These are phyloP conservation scores for Spea hammondii DNA, from an alignment of 2,797 vertebrate species.

Conservation along the genomic window DNA sequence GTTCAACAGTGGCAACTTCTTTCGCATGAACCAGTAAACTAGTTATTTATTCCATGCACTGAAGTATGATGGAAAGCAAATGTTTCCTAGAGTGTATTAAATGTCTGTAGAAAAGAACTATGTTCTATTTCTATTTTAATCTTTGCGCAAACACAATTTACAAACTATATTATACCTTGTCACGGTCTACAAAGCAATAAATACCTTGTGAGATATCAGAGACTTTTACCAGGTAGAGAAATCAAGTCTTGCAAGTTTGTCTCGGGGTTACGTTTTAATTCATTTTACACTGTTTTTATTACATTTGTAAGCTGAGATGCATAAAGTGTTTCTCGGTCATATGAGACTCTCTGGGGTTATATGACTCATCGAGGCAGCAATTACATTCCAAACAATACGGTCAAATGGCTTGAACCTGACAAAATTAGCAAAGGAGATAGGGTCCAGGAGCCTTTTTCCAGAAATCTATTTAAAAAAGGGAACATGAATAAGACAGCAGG, in stretches of 20 bases:
- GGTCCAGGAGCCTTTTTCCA: constrained; percentile 34
- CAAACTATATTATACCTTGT: neutral
- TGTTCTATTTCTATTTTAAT: neutral
- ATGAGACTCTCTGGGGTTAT: constrained; percentile 44
- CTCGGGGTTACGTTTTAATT: constrained; percentile 56
- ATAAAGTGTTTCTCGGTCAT: constrained; percentile 55
- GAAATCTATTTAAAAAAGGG: constrained; percentile 49
- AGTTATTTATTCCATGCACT: neutral
- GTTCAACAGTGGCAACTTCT: no score
- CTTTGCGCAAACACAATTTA: constrained; percentile 6
- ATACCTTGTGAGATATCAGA: constrained; percentile 18
- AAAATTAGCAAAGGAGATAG: constrained; percentile 50
- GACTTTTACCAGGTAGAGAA: constrained; percentile 46
- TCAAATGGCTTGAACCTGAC: constrained; percentile 59
- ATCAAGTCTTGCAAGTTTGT: constrained; percentile 24
- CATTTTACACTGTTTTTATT: constrained; percentile 61
- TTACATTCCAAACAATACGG: constrained; percentile 58
- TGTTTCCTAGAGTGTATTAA: neutral
- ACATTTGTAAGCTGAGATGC: constrained; percentile 60
- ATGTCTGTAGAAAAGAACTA: neutral
- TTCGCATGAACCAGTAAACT: neutral
- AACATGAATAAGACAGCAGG: constrained; percentile 41
- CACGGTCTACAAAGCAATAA: constrained; percentile 13
- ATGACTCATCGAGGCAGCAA: constrained; percentile 62
- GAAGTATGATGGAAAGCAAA: neutral